These are phyloP conservation scores for Sebastes cheni DNA, from an alignment of 2,797 vertebrate species.

Conservation along the genomic window DNA sequence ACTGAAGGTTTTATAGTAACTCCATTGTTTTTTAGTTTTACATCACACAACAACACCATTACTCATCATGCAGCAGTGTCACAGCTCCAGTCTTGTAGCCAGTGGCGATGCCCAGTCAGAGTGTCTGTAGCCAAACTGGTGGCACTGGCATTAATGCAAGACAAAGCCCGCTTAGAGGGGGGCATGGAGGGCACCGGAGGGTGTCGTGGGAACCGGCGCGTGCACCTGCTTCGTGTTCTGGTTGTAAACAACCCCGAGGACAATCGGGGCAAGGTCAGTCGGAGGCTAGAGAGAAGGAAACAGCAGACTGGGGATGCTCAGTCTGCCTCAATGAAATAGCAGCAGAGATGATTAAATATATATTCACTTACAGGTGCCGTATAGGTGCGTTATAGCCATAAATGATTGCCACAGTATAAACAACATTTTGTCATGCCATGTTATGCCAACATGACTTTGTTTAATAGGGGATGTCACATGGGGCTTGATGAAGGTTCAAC, in stretches of 20 bases:
- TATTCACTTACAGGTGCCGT: background rate
- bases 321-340: background rate
- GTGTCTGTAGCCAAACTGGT: conserved; percentile 21
- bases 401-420: background rate
- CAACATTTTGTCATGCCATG: background rate
- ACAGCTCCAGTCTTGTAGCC: background rate
- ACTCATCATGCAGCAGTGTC: background rate
- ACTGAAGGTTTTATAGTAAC: background rate
- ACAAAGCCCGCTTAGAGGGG: conserved; percentile 35
- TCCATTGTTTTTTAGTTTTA: background rate
- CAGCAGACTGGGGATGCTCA: conserved; percentile 7
- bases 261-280: conserved; percentile 39
- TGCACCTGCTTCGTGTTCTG: conserved; percentile 64
- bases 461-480: conserved; percentile 39
- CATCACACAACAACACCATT: background rate
- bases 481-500: conserved; percentile 38
- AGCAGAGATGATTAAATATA: background rate
- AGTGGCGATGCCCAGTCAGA: background rate
- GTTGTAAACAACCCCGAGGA: conserved; percentile 60
- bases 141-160: conserved; percentile 21
- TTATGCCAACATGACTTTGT: conserved; percentile 33
- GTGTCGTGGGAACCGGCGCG: conserved; percentile 53
- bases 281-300: conserved; percentile 26
- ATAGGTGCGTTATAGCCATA: background rate
- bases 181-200: conserved; percentile 16